Conservation (phyloP, 2,797 vertebrate species). For the Glyptemys insculpta region DNA sequence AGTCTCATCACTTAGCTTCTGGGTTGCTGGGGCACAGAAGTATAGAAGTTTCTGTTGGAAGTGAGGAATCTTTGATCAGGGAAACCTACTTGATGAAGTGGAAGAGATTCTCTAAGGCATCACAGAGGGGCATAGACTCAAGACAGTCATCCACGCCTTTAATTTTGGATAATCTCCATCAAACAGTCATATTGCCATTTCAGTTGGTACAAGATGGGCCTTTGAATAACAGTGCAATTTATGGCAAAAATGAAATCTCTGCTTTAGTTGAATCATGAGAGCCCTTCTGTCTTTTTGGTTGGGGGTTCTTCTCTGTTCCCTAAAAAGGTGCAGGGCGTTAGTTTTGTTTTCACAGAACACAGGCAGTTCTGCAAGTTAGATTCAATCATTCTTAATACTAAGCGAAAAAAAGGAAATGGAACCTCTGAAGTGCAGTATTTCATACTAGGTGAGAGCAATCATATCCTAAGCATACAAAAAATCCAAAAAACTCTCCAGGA, state of each 20-base stretch:
- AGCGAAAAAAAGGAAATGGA: background rate
- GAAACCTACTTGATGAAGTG: too few relatives aligned
- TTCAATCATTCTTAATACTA: background rate
- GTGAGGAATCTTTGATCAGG: too few relatives aligned
- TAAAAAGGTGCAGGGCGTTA: background rate
- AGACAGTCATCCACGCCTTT: background rate
- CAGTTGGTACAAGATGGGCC: background rate
- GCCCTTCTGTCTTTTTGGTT: background rate
- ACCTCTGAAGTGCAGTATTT: background rate
- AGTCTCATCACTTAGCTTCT: too few relatives aligned
- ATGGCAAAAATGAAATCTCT: background rate
- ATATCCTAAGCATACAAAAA: background rate
- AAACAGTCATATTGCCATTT: background rate
- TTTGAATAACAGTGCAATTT: background rate
- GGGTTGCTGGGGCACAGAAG: too few relatives aligned
- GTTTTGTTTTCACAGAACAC: background rate
- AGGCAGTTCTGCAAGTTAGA: background rate
- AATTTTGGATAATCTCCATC: background rate
- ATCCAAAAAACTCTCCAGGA: background rate
- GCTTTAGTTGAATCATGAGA: background rate
- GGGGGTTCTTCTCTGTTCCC: background rate
- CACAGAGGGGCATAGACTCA: background rate
- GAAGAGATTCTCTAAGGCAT: background rate
- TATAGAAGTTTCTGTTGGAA: too few relatives aligned
- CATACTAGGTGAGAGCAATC: background rate